These are phyloP conservation scores for Temnothorax curvispinosus DNA, from an alignment of 1,140 invertebrate genomes.

Conservation along the genomic window DNA sequence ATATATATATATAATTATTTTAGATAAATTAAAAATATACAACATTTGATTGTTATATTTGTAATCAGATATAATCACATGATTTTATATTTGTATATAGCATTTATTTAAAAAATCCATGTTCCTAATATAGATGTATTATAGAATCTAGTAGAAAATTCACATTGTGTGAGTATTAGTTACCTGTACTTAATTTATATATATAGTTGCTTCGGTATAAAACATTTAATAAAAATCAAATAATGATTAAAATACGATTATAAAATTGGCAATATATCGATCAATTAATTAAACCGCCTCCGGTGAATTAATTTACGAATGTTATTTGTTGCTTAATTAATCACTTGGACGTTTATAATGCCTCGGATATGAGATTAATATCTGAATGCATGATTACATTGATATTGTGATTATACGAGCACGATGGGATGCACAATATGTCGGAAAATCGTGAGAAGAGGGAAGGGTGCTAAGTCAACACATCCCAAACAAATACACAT, in stretches of 20 bases:
- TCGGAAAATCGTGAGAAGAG: background rate
- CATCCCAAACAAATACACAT: constrained; percentile 12
- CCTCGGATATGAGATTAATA: constrained; percentile 65
- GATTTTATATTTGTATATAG: background rate
- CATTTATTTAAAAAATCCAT: background rate
- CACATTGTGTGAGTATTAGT: background rate
- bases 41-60: background rate
- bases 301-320: constrained; percentile 44
- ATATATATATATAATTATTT: background rate
- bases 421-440: constrained; percentile 42
- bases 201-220: background rate
- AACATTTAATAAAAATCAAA: background rate
- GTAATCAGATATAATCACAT: background rate
- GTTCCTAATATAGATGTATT: background rate
- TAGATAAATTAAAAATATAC: background rate
- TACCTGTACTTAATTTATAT: background rate
- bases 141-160: background rate
- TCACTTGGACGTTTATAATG: constrained; percentile 62
- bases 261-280: constrained; percentile 41
- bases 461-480: constrained; percentile 13
- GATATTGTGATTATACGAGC: constrained; percentile 57
- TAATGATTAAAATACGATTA: background rate
- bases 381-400: constrained; percentile 33
- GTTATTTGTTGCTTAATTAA: constrained; percentile 68
- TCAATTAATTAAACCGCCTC: constrained; percentile 51